Evolutionary conservation across 2,888 invertebrate species (phyloP).

Genomic region (Troilus luridus): DNA sequence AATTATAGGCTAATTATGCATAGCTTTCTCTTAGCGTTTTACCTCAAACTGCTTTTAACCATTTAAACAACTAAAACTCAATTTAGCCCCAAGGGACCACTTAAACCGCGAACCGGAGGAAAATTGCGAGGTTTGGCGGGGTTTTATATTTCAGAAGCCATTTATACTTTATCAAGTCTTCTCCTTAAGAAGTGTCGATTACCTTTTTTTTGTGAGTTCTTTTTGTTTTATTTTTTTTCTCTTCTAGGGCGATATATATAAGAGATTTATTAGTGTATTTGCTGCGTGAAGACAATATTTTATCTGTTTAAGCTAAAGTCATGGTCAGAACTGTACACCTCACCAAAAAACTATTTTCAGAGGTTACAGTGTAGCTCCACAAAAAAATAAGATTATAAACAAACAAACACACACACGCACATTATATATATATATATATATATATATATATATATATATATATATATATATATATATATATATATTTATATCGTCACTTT

Average conservation of each 20-base stretch:
- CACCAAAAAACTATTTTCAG: no score
- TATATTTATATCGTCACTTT: no score
- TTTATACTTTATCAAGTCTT: not conserved
- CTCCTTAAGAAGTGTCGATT: not conserved
- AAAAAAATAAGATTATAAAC: no score
- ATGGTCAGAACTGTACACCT: no score
- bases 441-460: no score
- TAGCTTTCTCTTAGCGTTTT: not conserved
- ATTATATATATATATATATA: no score
- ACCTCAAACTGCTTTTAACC: constrained; percentile 30
- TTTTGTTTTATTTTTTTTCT: not conserved
- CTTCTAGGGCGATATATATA: not conserved
- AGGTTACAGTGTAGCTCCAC: no score
- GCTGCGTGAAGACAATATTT: no score
- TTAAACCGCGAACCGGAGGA: not conserved
- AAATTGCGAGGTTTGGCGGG: not conserved
- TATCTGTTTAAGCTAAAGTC: no score
- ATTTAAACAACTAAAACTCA: constrained; percentile 18
- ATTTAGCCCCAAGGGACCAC: not conserved
- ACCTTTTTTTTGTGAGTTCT: not conserved
- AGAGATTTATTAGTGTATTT: no score
- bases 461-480: no score
- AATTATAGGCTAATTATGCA: not conserved
- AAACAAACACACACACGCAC: no score
- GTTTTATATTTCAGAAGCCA: constrained; percentile 19